phyloP scores from a whole-genome alignment of 2,888 invertebrate genomes.

The Drosophila vallismaia region DNA sequence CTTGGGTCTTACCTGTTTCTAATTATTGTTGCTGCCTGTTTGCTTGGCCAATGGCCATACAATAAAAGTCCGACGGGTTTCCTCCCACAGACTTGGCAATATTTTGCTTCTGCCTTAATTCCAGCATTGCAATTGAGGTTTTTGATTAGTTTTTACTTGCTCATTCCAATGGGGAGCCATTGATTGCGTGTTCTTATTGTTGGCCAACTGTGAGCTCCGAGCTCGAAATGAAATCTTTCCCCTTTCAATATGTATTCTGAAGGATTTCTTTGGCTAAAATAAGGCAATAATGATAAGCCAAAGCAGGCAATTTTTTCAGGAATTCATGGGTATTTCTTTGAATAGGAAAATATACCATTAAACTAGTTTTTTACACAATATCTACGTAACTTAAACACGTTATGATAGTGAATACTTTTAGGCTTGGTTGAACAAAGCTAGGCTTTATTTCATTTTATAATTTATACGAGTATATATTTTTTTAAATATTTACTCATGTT shows the following conservation, averaged over 20 bases:
- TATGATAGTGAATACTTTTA: constrained; percentile 38
- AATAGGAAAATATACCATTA: not conserved
- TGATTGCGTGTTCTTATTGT: constrained; percentile 43
- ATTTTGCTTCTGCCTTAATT: constrained; percentile 46
- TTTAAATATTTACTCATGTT: constrained; percentile 7
- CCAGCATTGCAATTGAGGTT: constrained; percentile 57
- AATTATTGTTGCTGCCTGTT: constrained; percentile 9
- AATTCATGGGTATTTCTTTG: not conserved
- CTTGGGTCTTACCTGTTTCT: not conserved
- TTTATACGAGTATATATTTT: not conserved
- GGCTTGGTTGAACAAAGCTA: constrained; percentile 13
- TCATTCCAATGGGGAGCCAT: constrained; percentile 31
- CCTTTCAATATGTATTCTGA: constrained; percentile 14
- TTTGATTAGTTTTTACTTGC: constrained; percentile 65
- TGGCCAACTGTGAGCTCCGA: constrained; percentile 8
- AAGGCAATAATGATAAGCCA: constrained; percentile 18
- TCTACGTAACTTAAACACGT: not conserved
- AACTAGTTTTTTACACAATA: constrained; percentile 3
- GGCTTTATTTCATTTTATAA: not conserved
- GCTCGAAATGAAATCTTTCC: constrained; percentile 17
- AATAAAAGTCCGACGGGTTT: constrained; percentile 54
- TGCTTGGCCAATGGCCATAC: constrained; percentile 41
- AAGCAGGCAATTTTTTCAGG: not conserved
- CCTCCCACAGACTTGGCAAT: constrained; percentile 59
- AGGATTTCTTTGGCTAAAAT: constrained; percentile 8